Evolutionary conservation across 2,113 vertebrate species (phyloP).

Genomic region (Lonchura striata): DNA sequence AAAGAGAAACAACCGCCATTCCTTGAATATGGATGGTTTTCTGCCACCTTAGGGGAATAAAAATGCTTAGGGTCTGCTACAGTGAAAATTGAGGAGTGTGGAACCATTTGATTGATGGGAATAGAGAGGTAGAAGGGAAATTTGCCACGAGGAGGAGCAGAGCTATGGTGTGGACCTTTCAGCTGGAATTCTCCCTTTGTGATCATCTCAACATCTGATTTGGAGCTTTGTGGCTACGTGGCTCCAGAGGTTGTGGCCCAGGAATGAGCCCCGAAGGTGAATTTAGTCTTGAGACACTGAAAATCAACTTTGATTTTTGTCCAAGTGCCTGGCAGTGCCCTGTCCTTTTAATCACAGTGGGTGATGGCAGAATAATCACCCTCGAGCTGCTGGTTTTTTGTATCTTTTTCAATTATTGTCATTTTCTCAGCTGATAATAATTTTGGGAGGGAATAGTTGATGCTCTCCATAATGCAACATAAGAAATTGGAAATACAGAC

Average conservation of each 20-base stretch:
- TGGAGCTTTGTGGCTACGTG: neutral
- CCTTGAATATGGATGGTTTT: neutral
- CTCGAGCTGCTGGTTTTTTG: neutral
- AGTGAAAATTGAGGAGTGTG: neutral
- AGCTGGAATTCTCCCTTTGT: neutral
- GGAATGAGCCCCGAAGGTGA: neutral
- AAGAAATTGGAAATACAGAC: neutral
- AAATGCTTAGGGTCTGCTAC: neutral
- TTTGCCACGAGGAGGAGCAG: neutral
- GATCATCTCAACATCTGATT: neutral
- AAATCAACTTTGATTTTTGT: neutral
- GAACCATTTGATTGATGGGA: neutral
- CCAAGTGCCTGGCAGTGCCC: neutral
- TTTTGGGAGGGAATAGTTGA: neutral
- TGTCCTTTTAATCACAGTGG: neutral
- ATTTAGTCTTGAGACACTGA: neutral
- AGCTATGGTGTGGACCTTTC: neutral
- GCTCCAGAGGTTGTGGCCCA: neutral
- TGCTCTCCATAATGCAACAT: accelerated
- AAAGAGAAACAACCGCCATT: neutral
- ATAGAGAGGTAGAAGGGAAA: neutral
- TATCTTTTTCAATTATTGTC: neutral
- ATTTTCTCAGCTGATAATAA: neutral
- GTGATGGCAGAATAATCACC: neutral
- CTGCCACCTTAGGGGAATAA: neutral